Percentiles rank a stretch among this genome's conserved stretches.
phyloP scores from a whole-genome alignment of 2,797 vertebrate genomes.

The Orestias chungarensis region DNA sequence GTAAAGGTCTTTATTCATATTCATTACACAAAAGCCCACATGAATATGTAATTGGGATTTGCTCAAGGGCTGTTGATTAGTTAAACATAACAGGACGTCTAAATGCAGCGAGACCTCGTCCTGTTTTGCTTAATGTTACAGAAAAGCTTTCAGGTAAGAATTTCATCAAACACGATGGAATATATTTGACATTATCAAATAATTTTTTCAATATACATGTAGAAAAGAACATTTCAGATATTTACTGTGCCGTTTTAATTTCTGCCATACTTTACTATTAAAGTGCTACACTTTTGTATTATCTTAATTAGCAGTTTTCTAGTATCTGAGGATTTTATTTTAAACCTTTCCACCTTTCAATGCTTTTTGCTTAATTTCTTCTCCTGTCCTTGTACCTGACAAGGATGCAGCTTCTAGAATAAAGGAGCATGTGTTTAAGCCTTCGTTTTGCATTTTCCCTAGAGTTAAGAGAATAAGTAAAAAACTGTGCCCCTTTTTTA shows the following conservation, averaged over 20 bases:
- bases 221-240: background rate
- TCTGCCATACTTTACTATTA: background rate
- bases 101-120: conserved; percentile 25
- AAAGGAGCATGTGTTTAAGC: no score
- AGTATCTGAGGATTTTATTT: background rate
- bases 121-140: conserved; percentile 20
- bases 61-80: conserved; percentile 65
- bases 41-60: conserved; percentile 61
- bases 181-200: background rate
- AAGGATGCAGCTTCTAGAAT: no score
- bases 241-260: background rate
- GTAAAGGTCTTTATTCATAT: conserved; percentile 67
- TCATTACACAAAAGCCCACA: conserved; percentile 58
- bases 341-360: background rate
- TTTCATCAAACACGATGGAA: background rate
- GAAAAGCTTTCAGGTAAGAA: background rate
- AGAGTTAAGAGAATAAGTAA: no score
- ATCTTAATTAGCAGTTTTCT: background rate
- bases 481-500: no score
- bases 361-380: background rate
- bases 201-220: background rate
- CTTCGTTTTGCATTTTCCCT: no score
- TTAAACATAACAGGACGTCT: conserved; percentile 52
- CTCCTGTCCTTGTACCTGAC: background rate
- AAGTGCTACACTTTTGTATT: background rate